phyloP scores from a whole-genome alignment of 2,113 vertebrate species.

The Poeciliopsis prolifica region DNA sequence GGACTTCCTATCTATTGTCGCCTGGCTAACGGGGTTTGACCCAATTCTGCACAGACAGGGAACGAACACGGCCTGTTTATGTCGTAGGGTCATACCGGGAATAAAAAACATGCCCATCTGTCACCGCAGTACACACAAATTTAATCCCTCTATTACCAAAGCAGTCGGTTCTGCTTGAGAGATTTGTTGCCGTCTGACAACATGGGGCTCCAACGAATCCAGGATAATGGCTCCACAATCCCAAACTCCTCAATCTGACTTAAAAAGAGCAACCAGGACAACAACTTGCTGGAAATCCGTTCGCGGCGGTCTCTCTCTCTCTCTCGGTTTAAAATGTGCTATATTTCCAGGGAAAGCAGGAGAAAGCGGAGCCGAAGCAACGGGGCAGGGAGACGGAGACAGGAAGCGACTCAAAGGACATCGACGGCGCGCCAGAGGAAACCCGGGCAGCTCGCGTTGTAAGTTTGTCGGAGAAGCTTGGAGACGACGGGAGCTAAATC shows the following conservation, averaged over 20 bases:
- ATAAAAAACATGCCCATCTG: slow-evolving; percentile 46
- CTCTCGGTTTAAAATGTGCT: background rate
- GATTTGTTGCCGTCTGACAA: slow-evolving; percentile 78
- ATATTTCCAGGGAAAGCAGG: slow-evolving; percentile 61
- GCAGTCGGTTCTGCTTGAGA: slow-evolving; percentile 83
- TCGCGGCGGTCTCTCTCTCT: background rate
- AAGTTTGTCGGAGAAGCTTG: slow-evolving; percentile 1
- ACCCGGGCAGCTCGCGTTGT: slow-evolving; percentile 68
- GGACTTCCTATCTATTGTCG: background rate
- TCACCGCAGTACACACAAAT: slow-evolving; percentile 29
- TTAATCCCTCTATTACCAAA: slow-evolving; percentile 66
- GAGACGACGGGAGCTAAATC: background rate
- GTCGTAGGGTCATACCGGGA: background rate
- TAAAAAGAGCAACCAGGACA: slow-evolving; percentile 5
- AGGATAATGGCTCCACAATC: slow-evolving; percentile 64
- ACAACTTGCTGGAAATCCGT: background rate
- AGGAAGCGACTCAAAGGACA: slow-evolving; percentile 83
- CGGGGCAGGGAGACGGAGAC: slow-evolving; percentile 84
- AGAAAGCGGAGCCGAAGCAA: slow-evolving; percentile 66
- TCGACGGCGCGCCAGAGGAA: slow-evolving; percentile 83
- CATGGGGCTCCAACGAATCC: slow-evolving; percentile 61
- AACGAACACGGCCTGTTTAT: slow-evolving; percentile 6
- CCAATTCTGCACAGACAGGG: slow-evolving; percentile 27
- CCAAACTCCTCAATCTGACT: background rate
- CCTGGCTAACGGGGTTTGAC: slow-evolving; percentile 23